These are phyloP conservation scores for Aquatica leii DNA, from an alignment of 2,888 invertebrate species.

Conservation along the genomic window DNA sequence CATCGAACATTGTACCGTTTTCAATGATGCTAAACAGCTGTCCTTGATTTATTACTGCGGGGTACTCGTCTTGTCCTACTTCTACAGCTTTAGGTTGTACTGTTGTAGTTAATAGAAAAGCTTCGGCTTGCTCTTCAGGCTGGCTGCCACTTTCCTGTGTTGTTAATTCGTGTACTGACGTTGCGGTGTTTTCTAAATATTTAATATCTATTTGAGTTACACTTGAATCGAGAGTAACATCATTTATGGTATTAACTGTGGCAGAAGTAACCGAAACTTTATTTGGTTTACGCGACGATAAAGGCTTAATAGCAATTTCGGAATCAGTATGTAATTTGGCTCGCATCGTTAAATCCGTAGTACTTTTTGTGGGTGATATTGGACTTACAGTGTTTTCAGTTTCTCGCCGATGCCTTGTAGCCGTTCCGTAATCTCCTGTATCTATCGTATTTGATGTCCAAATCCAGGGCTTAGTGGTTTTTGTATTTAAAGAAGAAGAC, in stretches of 20 bases:
- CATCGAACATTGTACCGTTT: constrained; percentile 59
- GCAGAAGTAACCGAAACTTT: constrained; percentile 23
- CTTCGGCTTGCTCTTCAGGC: constrained; percentile 42
- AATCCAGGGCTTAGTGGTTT: constrained; percentile 54
- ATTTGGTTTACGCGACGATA: constrained; percentile 15
- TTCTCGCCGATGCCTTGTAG: constrained; percentile 61
- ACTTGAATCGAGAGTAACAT: constrained; percentile 42
- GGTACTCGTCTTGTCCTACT: constrained; percentile 50
- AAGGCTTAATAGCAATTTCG: constrained; percentile 23
- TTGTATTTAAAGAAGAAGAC: constrained; percentile 35
- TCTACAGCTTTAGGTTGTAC: constrained; percentile 41
- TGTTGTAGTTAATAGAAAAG: constrained; percentile 31
- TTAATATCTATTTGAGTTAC: constrained; percentile 35
- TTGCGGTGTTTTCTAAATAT: constrained; percentile 35
- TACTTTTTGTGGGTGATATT: constrained; percentile 46
- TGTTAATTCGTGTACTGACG: constrained; percentile 34
- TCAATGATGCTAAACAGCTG: constrained; percentile 60
- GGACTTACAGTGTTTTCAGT: constrained; percentile 54
- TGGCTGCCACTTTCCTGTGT: constrained; percentile 36
- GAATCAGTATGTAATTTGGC: constrained; percentile 13
- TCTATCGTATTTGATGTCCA: constrained; percentile 60
- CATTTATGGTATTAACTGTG: constrained; percentile 33
- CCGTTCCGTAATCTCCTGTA: constrained; percentile 54
- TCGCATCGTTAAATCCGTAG: constrained; percentile 27
- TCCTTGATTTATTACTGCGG: constrained; percentile 59